Evolutionary conservation across 2,113 vertebrate genomes (phyloP).

Genomic region (Bubo blakistoni): DNA sequence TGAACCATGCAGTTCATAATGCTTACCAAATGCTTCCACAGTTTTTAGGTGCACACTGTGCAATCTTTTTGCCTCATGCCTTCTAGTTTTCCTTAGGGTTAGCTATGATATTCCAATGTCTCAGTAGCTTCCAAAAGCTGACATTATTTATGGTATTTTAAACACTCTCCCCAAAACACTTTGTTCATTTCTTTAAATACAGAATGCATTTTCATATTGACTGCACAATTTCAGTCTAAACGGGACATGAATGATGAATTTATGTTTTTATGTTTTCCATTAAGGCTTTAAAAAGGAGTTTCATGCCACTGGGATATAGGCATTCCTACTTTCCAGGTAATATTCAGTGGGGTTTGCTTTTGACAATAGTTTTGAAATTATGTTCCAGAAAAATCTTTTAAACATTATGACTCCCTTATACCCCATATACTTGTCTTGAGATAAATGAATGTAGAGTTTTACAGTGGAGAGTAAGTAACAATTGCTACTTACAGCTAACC

Average conservation of each 20-base stretch:
- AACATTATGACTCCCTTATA: neutral
- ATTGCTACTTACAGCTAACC: neutral
- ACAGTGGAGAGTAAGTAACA: neutral
- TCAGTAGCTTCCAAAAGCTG: neutral
- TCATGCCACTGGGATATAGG: neutral
- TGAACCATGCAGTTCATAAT: neutral
- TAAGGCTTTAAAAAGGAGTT: neutral
- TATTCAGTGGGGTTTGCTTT: neutral
- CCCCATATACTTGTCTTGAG: neutral
- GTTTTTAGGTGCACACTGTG: neutral
- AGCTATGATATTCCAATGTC: neutral
- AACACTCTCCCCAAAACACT: neutral
- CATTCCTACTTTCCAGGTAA: neutral
- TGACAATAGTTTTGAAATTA: neutral
- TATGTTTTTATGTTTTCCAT: neutral
- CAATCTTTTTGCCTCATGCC: neutral
- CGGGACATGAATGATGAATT: neutral
- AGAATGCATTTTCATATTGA: neutral
- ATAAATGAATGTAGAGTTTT: neutral
- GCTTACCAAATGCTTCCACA: neutral
- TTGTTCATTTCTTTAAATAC: neutral
- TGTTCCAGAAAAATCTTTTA: neutral
- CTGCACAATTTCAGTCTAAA: neutral
- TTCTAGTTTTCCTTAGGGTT: neutral
- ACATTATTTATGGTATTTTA: neutral